phyloP scores from a whole-genome alignment of 2,888 invertebrate species.

The Drosophila paranaensis region DNA sequence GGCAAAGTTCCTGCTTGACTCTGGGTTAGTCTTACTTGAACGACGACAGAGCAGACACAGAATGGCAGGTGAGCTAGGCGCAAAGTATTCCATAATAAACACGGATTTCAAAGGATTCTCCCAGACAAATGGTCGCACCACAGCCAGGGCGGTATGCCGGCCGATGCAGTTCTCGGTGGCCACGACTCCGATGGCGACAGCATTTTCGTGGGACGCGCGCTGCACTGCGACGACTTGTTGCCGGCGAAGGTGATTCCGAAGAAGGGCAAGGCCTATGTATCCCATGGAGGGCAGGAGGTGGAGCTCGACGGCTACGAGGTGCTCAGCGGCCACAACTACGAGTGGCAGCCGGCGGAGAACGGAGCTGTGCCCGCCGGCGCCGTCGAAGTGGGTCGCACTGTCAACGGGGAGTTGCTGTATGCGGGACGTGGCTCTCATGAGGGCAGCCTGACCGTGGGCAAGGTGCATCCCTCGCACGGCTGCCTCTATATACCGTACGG shows the following conservation, averaged over 20 bases:
- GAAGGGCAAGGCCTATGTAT: slow-evolving; percentile 88
- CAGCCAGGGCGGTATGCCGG: slow-evolving; percentile 75
- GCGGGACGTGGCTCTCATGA: slow-evolving; percentile 89
- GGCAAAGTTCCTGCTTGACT: slow-evolving; percentile 8
- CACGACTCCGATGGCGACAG: slow-evolving; percentile 89
- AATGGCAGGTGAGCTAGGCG: slow-evolving; percentile 81
- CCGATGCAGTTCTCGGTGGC: slow-evolving; percentile 87
- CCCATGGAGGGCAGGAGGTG: slow-evolving; percentile 88
- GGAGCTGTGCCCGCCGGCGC: slow-evolving; percentile 89
- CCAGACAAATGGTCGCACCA: slow-evolving; percentile 85
- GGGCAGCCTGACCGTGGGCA: slow-evolving; percentile 89
- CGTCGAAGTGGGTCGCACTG: slow-evolving; percentile 88
- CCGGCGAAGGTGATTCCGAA: slow-evolving; percentile 88
- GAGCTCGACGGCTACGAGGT: slow-evolving; percentile 88
- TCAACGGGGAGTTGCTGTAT: slow-evolving; percentile 89
- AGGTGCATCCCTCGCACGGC: slow-evolving; percentile 87
- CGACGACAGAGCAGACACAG: background rate
- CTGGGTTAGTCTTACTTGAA: slow-evolving; percentile 9
- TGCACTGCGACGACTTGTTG: slow-evolving; percentile 87
- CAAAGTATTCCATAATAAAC: slow-evolving; percentile 86
- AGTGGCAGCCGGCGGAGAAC: slow-evolving; percentile 88
- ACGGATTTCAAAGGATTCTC: background rate
- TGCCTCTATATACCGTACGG: slow-evolving; percentile 85
- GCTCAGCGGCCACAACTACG: slow-evolving; percentile 87
- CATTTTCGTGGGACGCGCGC: slow-evolving; percentile 91